These are phyloP conservation scores for Momotus momota DNA, from an alignment of 2,797 vertebrate genomes.

Conservation along the genomic window DNA sequence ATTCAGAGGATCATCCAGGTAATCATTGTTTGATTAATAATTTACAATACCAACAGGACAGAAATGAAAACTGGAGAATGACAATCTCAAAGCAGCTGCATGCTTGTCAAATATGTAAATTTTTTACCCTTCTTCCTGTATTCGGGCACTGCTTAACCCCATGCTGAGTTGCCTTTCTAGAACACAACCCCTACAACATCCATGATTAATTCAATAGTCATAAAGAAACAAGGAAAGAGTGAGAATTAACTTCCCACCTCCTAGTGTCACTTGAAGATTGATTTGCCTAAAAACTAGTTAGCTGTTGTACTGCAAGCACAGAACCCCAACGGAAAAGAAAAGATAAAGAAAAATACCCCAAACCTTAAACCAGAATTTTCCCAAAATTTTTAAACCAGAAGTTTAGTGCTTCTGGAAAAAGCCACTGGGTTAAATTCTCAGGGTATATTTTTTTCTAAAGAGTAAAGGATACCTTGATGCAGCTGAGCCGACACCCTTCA, in stretches of 20 bases:
- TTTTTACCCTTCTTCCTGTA: not conserved
- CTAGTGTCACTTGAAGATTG: slow-evolving; percentile 51
- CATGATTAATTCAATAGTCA: slow-evolving; percentile 47
- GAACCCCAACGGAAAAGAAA: not conserved
- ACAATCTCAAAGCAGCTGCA: not conserved
- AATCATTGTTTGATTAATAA: slow-evolving; percentile 41
- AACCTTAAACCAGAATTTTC: not conserved
- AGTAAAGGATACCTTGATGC: not conserved
- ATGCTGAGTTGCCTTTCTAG: slow-evolving; percentile 15
- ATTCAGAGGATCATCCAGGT: not conserved
- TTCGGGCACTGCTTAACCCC: not conserved
- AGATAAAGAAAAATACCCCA: not conserved
- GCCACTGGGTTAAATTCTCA: not conserved
- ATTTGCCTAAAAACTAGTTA: slow-evolving; percentile 64
- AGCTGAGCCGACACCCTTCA: not conserved
- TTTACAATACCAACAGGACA: slow-evolving; percentile 24
- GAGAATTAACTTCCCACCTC: slow-evolving; percentile 55
- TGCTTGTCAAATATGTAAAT: slow-evolving; percentile 8
- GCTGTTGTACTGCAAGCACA: not conserved
- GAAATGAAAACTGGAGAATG: not conserved
- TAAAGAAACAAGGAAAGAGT: not conserved
- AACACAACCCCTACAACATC: slow-evolving; percentile 1
- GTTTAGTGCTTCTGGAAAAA: not conserved
- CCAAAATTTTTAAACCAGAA: not conserved
- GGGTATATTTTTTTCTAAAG: not conserved